Percentiles rank a stretch among this genome's conserved stretches.
phyloP scores from a whole-genome alignment of 2,113 vertebrate genomes.

The Osmerus mordax region DNA sequence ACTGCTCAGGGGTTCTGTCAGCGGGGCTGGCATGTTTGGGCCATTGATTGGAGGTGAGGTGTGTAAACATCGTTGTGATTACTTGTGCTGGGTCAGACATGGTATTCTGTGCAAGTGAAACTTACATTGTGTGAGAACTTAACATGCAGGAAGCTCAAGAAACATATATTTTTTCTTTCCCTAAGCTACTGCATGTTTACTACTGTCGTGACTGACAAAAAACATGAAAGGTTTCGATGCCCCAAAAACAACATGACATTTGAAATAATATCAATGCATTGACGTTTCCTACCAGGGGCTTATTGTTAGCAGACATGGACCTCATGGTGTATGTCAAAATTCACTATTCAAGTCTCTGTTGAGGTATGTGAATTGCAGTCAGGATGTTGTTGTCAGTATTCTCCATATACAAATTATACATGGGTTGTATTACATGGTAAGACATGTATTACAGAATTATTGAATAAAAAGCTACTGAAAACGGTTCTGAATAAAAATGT shows the following conservation, averaged over 20 bases:
- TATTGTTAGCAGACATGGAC: conserved; percentile 45
- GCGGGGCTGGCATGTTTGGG: too few species aligned
- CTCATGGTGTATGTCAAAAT: conserved; percentile 44
- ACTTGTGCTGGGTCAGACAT: too few species aligned
- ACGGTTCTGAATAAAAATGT: not conserved
- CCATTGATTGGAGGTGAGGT: too few species aligned
- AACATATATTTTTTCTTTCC: conserved; percentile 40
- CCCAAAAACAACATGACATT: conserved; percentile 58
- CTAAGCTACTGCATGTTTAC: conserved; percentile 46
- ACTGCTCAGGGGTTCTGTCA: too few species aligned
- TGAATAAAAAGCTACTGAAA: too few species aligned
- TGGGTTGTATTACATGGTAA: too few species aligned
- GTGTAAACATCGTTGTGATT: too few species aligned
- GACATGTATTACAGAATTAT: too few species aligned
- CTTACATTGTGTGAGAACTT: conserved; percentile 32
- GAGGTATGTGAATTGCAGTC: not conserved
- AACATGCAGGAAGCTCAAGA: conserved; percentile 24
- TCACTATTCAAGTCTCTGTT: conserved; percentile 19
- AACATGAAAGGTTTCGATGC: conserved; percentile 45
- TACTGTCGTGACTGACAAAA: conserved; percentile 47
- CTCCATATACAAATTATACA: too few species aligned
- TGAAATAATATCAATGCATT: conserved; percentile 54
- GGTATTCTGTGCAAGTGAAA: too few species aligned
- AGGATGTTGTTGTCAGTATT: too few species aligned
- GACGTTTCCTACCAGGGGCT: conserved; percentile 44